These are phyloP conservation scores for Scomberomorus guttatus DNA, from an alignment of 2,797 vertebrate species.

Conservation along the genomic window DNA sequence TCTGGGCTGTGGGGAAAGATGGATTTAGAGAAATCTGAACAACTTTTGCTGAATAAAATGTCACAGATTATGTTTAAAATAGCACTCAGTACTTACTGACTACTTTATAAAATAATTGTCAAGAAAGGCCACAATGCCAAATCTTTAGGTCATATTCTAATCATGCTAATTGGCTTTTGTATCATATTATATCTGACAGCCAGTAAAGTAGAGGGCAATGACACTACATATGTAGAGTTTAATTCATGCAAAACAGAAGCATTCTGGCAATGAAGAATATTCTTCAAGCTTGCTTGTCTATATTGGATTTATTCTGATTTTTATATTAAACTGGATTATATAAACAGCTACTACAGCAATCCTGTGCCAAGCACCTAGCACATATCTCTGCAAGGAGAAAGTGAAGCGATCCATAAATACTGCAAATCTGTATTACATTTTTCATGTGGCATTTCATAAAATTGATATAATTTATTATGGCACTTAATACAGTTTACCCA, in stretches of 20 bases:
- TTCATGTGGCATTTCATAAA: neutral
- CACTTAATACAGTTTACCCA: neutral
- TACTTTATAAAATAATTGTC: no score
- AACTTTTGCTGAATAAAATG: no score
- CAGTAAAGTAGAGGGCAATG: neutral
- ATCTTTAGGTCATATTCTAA: no score
- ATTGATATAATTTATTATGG: neutral
- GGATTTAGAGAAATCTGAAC: no score
- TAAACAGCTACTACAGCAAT: constrained; percentile 2
- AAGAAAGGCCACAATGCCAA: no score
- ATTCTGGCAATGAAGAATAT: neutral
- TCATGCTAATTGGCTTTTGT: no score
- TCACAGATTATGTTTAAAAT: no score
- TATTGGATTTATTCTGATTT: constrained; percentile 26
- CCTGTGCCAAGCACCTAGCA: neutral
- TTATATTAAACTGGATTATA: constrained; percentile 27
- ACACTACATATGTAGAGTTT: neutral
- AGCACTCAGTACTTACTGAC: no score
- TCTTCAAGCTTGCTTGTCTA: constrained; percentile 3
- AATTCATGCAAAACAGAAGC: neutral
- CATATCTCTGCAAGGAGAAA: neutral
- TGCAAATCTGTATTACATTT: neutral
- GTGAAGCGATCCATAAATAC: neutral
- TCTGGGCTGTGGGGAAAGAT: no score
- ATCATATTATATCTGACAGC: neutral